phyloP scores from a whole-genome alignment of 64 coral and sea anemone species.

The Stylophora pistillata region DNA sequence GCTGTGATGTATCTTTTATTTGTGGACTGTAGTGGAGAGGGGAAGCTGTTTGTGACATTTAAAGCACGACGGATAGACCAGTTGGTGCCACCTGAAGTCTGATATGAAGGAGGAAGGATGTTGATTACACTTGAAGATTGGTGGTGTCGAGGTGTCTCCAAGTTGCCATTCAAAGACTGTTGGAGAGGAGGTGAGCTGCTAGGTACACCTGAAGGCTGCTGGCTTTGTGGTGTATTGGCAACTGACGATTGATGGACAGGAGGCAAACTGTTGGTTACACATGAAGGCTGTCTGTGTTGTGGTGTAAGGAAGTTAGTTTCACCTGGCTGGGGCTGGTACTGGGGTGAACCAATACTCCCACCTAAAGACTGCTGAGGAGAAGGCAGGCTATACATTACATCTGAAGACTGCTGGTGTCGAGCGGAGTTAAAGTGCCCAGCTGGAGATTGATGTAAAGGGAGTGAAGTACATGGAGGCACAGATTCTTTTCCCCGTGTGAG shows the following conservation, averaged over 20 bases:
- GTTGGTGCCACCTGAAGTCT: too few relatives aligned
- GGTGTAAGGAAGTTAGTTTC: not conserved
- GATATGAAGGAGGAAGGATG: constrained; percentile 7
- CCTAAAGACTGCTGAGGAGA: constrained; percentile 3
- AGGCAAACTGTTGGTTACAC: too few relatives aligned
- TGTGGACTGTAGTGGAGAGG: too few relatives aligned
- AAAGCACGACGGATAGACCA: too few relatives aligned
- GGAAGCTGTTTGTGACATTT: too few relatives aligned
- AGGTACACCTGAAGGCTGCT: not conserved
- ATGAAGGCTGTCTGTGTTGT: not conserved
- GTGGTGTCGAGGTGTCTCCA: not conserved
- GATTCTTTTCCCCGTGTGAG: not conserved
- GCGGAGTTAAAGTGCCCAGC: too few relatives aligned
- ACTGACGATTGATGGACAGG: not conserved
- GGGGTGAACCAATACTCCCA: not conserved
- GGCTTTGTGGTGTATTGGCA: not conserved
- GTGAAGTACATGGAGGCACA: not conserved
- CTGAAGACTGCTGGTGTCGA: too few relatives aligned
- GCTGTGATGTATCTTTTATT: constrained; percentile 17
- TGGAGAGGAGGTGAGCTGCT: constrained; percentile 6
- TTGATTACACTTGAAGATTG: not conserved
- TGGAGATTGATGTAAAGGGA: not conserved
- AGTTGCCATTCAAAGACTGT: not conserved
- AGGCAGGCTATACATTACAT: too few relatives aligned
- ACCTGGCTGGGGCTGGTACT: not conserved